Evolutionary conservation across 2,113 vertebrate genomes (phyloP).

Genomic region (Euleptes europaea): DNA sequence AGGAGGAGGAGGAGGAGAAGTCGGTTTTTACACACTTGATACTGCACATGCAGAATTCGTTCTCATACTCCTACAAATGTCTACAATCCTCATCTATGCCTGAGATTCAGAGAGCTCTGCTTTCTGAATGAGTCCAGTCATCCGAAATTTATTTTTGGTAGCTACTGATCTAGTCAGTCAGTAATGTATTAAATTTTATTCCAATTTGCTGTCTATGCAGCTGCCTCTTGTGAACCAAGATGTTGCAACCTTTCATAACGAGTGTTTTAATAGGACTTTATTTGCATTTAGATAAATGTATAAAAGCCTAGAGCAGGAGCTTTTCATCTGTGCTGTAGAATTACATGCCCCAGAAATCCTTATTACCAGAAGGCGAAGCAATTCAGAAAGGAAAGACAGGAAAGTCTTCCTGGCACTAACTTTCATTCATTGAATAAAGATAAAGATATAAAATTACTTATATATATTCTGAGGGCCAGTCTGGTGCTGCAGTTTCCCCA

Average conservation of each 20-base stretch:
- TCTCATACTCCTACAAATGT: no score
- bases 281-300: not conserved
- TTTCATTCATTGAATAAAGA: conserved; percentile 2
- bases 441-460: not conserved
- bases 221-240: not conserved
- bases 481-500: not conserved
- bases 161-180: not conserved
- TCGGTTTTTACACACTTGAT: no score
- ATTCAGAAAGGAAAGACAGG: not conserved
- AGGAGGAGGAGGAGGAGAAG: no score
- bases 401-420: not conserved
- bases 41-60: no score
- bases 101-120: not conserved
- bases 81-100: not conserved
- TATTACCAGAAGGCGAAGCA: conserved; percentile 10
- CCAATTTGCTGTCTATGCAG: not conserved
- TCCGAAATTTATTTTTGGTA: not conserved
- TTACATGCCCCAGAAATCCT: not conserved
- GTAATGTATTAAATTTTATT: not conserved
- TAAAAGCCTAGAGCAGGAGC: conserved; percentile 7
- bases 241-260: not conserved
- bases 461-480: not conserved
- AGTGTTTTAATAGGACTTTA: not conserved
- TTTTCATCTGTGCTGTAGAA: not conserved
- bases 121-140: accelerated